phyloP scores from a whole-genome alignment of 2,888 invertebrate species.

The Catonia carolina region DNA sequence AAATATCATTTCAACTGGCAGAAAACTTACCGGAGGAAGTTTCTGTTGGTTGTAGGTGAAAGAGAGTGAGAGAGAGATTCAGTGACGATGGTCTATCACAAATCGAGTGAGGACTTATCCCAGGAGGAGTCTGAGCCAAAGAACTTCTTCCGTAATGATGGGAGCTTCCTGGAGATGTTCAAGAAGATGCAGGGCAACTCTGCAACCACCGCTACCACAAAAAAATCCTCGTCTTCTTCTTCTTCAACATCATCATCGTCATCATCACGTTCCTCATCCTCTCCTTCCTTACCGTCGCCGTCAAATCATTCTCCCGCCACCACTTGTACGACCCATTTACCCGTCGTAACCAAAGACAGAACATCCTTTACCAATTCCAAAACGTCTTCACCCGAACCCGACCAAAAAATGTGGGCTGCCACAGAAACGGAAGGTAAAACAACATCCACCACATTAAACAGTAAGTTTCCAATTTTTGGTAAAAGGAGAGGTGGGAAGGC shows the following conservation, averaged over 20 bases:
- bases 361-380: not conserved
- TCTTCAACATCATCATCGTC: slow-evolving; percentile 35
- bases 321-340: too few species aligned
- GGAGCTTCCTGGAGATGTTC: slow-evolving; percentile 85
- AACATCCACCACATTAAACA: slow-evolving; percentile 38
- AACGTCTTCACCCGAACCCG: slow-evolving; percentile 26
- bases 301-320: too few species aligned
- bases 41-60: slow-evolving; percentile 35
- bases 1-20: not conserved
- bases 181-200: slow-evolving; percentile 71
- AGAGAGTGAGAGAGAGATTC: slow-evolving; percentile 24
- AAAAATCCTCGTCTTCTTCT: not conserved
- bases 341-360: too few species aligned
- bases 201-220: not conserved
- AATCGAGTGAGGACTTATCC: slow-evolving; percentile 29
- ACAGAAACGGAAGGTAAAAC: slow-evolving; percentile 19
- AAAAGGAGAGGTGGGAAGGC: slow-evolving; percentile 81
- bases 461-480: slow-evolving; percentile 56
- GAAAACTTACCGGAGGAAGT: slow-evolving; percentile 35
- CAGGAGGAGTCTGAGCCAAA: slow-evolving; percentile 39
- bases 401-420: slow-evolving; percentile 29
- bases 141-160: slow-evolving; percentile 79
- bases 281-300: slow-evolving; percentile 41
- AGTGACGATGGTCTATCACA: slow-evolving; percentile 37
- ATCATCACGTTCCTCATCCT: slow-evolving; percentile 45